Conservation (phyloP, 2,888 invertebrate genomes). For the Oligia fasciuncula region DNA sequence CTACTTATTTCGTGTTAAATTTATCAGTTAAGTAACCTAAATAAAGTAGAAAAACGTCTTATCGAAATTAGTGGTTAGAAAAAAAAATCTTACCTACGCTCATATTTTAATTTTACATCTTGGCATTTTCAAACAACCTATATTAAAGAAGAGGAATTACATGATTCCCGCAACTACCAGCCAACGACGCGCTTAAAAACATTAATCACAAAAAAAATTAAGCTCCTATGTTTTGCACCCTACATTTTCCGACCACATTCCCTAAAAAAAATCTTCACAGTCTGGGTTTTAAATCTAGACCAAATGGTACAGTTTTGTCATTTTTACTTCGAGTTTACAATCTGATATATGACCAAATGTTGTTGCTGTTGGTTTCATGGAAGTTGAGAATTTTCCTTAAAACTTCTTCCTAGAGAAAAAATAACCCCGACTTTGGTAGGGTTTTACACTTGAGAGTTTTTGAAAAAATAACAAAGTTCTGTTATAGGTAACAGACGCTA, state of each 20-base stretch:
- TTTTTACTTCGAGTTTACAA: conserved; percentile 29
- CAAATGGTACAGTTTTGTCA: conserved; percentile 26
- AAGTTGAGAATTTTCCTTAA: background rate
- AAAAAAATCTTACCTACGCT: background rate
- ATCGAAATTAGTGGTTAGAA: background rate
- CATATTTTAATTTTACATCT: conserved; percentile 47
- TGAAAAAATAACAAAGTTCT: background rate
- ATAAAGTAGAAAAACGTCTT: background rate
- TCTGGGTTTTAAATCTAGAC: conserved; percentile 34
- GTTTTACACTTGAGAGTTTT: background rate
- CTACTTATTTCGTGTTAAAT: conserved; percentile 11
- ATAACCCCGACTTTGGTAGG: background rate
- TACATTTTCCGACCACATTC: conserved; percentile 31
- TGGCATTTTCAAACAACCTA: conserved; percentile 55
- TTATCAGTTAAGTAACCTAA: conserved; percentile 7
- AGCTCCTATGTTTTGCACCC: conserved; percentile 31
- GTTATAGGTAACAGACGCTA: background rate
- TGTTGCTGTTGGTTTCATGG: background rate
- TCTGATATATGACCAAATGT: background rate
- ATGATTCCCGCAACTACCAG: conserved; percentile 34
- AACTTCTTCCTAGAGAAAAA: background rate
- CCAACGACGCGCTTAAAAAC: conserved; percentile 45
- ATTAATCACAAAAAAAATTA: conserved; percentile 61
- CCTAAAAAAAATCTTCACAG: conserved; percentile 11
- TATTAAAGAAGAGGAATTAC: conserved; percentile 61